Base-by-base conservation (phyloP, 2,797 vertebrate genomes). In the Coendou prehensilis region DNA sequence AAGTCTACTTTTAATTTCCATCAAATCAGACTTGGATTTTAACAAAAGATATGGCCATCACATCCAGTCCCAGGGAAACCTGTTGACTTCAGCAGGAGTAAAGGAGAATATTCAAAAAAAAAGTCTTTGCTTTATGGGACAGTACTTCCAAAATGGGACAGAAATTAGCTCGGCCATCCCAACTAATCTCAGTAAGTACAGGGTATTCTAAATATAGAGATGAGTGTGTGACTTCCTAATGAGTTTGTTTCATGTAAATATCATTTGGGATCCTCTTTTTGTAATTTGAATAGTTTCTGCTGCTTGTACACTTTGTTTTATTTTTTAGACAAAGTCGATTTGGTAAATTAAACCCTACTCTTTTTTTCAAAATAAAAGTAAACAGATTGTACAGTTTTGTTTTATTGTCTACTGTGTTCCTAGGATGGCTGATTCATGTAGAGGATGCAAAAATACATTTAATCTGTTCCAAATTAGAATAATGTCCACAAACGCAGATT, bases 141-240 rank as follows among this genome's bases (percentile, higher is more conserved):
- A 84, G 14, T 93, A 76, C 57, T 89, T 86, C 71, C 63, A 90
- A 95, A 93, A 98, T 98, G 98, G 97, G 96, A 93, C 97, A 98
- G 92, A 91, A 97, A 89, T 91, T 98, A 97, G 52, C 92, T 82
- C 83, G 0, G 56, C 88, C 96, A 95, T 76, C 86, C 10, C 96
- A 89, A 22, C 95, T 95, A 84, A 96, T 93, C 91, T 97, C 95
- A 96, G 98, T 98, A 97, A 98, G 98, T 98, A 97, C 47, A 94
- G 63, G 71, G 6, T 15, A 61, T 87, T 71, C 61, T 95, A 76
- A 80, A 73, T 57, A 14, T 50, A 56, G 22, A 93, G 6, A 50
- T 61, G 33, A 85, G 69, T 79, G 30, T 28, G 23, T 94, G 52
- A 78, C n/a, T 90, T 80, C 41, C 10, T 20, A 69, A 0, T 41